phyloP scores from a whole-genome alignment of 2,797 vertebrate species.

The Arvicola amphibius region DNA sequence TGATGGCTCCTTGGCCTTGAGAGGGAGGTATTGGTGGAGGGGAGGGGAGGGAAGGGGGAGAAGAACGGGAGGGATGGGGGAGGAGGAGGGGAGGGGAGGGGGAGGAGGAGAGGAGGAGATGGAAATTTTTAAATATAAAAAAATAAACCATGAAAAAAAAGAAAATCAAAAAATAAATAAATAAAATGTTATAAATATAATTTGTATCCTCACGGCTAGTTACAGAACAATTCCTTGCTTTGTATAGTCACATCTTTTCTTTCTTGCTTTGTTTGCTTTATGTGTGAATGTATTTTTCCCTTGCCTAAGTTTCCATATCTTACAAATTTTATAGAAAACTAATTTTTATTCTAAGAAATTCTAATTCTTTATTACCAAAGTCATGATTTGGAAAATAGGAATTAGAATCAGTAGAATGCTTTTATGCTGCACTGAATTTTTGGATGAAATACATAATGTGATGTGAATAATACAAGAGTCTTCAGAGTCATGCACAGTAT shows the following conservation, averaged over 20 bases:
- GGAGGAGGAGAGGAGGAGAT: no score
- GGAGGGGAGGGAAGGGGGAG: no score
- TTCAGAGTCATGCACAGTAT: not conserved
- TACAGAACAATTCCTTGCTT: not conserved
- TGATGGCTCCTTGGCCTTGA: no score
- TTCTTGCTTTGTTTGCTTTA: not conserved
- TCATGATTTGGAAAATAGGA: not conserved
- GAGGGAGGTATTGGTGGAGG: no score
- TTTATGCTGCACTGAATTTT: not conserved
- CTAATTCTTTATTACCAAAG: not conserved
- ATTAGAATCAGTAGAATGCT: slow-evolving; percentile 37
- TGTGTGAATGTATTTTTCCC: not conserved
- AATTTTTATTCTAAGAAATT: not conserved
- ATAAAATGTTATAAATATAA: slow-evolving; percentile 39
- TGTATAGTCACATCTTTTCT: not conserved
- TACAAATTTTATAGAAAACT: not conserved
- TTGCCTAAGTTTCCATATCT: not conserved
- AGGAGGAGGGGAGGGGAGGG: no score
- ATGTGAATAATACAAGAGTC: not conserved
- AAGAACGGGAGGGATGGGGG: no score
- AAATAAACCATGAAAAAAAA: no score
- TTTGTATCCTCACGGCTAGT: not conserved
- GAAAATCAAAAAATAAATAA: no score
- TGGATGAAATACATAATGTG: not conserved
- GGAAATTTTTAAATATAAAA: no score